Conservation (phyloP, 2,113 vertebrate genomes). For the Carlito syrichta region DNA sequence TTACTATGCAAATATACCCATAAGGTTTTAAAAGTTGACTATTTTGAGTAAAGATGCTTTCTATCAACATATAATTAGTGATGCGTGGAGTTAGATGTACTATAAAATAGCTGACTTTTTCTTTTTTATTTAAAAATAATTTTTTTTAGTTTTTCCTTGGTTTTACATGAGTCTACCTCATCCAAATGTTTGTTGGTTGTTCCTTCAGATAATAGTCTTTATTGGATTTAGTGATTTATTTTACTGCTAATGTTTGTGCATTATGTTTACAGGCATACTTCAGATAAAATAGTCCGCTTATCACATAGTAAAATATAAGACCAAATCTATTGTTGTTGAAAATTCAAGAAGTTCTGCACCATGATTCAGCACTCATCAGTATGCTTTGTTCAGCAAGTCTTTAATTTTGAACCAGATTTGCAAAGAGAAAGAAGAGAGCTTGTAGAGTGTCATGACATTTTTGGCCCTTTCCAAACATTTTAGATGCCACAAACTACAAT, state of each 20-base stretch:
- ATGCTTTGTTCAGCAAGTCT: not conserved
- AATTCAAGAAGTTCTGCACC: rapidly evolving
- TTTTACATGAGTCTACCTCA: rapidly evolving
- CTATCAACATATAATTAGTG: not conserved
- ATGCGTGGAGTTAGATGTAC: not conserved
- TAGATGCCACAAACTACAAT: rapidly evolving
- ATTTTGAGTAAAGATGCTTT: not conserved
- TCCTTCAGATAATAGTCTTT: not conserved
- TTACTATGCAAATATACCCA: too few relatives aligned
- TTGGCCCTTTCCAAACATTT: not conserved
- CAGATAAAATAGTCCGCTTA: not conserved
- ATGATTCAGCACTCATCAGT: not conserved
- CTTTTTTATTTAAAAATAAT: not conserved
- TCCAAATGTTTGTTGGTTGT: not conserved
- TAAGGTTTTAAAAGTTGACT: not conserved
- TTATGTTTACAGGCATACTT: not conserved
- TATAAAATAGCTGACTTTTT: not conserved
- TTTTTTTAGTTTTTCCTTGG: not conserved
- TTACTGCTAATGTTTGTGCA: not conserved
- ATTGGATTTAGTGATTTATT: not conserved
- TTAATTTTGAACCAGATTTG: not conserved
- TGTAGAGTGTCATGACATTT: rapidly evolving
- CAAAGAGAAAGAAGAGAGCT: not conserved
- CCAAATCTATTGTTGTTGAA: not conserved
- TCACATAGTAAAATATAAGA: not conserved